Evolutionary conservation across 2,113 vertebrate genomes (phyloP), one percentile per base, ranked within the genome.

Genomic region (Melanotaenia duboulayi): DNA sequence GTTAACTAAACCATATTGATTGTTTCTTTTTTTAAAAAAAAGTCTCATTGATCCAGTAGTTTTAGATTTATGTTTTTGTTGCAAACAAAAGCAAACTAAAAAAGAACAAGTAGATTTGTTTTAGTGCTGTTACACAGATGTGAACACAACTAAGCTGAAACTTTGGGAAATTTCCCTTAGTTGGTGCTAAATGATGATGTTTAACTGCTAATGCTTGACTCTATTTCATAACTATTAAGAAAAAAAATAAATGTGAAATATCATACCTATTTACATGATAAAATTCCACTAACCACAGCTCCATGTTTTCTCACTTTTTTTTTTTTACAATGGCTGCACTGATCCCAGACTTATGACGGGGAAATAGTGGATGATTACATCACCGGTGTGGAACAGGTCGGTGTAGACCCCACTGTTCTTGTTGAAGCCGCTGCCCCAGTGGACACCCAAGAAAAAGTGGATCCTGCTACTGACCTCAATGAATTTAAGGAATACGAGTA

Each of bases 281-380:
- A 68, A 10, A 63, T 56, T 65, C 71, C 13, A 75, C 72, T 86
- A 87, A 87, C 75, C 55, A 57, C 68, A 63, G 58, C 20, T 81
- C 51, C 49, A 63, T 84, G 54, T 80, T 80, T 28, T 52, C 4
- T 40, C 0, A 1, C 50, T 10, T 2, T 40, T 0, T 1, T 44
- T 10, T 39, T 6, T 60, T 44, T 71, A 20, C 20, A 12, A 76
- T 35, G 28, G 65, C 58, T 50, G 62, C 65, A 79, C 49, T 25
- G 9, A 81, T 85, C 28, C 24, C 93, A 97, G 95, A 95, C 78
- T 60, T 94, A 92, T 86, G 96, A 96, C 82, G 96, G 94, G 84
- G 94, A 95, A 71, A 96, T 96, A 83, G 94, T 95, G 87, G 96
- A 99, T 88, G 97, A 99, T 94, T 98, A 98, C 94, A 76, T 97